Evolutionary conservation across 2,113 vertebrate species (phyloP), one percentile per base, ranked within the genome.

Genomic region (Labeo catla): DNA sequence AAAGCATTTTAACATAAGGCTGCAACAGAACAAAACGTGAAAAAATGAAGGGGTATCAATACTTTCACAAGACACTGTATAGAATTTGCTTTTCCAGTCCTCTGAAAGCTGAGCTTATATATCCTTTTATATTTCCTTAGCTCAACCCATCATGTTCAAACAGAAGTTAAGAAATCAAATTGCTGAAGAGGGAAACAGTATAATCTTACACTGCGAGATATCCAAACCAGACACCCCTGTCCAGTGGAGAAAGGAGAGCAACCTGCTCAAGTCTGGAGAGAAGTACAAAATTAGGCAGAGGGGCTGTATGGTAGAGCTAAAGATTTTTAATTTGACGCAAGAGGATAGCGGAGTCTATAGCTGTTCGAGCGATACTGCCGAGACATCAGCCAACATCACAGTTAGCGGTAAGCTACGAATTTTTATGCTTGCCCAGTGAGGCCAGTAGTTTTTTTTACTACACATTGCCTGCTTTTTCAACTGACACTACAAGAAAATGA

Each of bases 101-200:
- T 61, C 43, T 15, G 6, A 45, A 63, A 81, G 9, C 23, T 66
- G n/a, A n/a, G 28, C 45, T 82, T n/a, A 43, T 39, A 7, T 21
- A 61, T 13, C 39, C 2, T 19, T 92, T 74, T 3, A 43, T 77
- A 50, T 86, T 4, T 89, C 93, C 72, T 4, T 89, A 96, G 95
- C 91, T 63, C 86, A 93, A 73, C 92, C 95, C 3, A 77, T 92
- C 7, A 94, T 54, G 19, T 97, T 98, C 91, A 97, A 94, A 78
- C 93, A 93, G 72, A 96, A 96, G 83, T 93, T 98, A 86, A 95
- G 92, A 92, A 95, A 95, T 6, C 87, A 96, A 16, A 95, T 96
- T 81, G 94, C 90, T 12, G 95, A 95, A 0, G 97, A 98, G 91
- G 97, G 96, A 1, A 94, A 94, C 59, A 94, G 93, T 2, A 90